Base-by-base conservation (phyloP, 2,888 invertebrate species). In the Coecobrya sp. region DNA sequence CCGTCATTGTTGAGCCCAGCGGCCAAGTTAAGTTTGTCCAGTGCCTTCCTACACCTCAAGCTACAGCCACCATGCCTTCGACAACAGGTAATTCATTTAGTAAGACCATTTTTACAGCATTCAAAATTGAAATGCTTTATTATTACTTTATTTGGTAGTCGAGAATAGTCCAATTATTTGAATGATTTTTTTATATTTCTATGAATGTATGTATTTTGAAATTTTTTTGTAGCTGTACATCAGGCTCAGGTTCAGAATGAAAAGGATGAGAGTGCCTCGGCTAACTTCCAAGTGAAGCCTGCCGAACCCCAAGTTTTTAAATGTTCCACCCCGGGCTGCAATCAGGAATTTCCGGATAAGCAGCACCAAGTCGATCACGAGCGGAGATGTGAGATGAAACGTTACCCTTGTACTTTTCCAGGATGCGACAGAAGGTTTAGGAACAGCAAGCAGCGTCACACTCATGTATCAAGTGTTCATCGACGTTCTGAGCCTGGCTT, bases 401-500 rank as follows among this genome's bases (percentile, higher is more conserved):
- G 89, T 52, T 93, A 93, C 79, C 93, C 93, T 16, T 93, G 93
- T 62, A 89, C 92, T 59, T 92, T 89, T 86, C 93, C 93, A 7
- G 93, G 91, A 81, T 93, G 93, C 81, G 93, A 93, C 79, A 81
- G 93, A 62, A 85, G 93, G 73, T 93, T 93, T 89, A 92, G 92
- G 42, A 93, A 93, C 84, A 93, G 93, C 76, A 93, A 93, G 62
- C 93, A 93, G 81, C 86, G 93, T 27, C 93, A 93, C 82, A 92
- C 91, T 82, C 93, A 93, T 73, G 89, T 93, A 42, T 92, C 93
- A 25, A 92, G 89, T 92, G 89, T 92, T 86, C 93, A 93, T 42
- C 85, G 92, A 68, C 79, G 93, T 19, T 88, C 91, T 55, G 93
- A 93, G 68, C 91, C 91, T 65, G 89, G 92, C 52, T 93, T 92